phyloP scores from a whole-genome alignment of 2,113 vertebrate genomes.

The Alexandromys fortis region DNA sequence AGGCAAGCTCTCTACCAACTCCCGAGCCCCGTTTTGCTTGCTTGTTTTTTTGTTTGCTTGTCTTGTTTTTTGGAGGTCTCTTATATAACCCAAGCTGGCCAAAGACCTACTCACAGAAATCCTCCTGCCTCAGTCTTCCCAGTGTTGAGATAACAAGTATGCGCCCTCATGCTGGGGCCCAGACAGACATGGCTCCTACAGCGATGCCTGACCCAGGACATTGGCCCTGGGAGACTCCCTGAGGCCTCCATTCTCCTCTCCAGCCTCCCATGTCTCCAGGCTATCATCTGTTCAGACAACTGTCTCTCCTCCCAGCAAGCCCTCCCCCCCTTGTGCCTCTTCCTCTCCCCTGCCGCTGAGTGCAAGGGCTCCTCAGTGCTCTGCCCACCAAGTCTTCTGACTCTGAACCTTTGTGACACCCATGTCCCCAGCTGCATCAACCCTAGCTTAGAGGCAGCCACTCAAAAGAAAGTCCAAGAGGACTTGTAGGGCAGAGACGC shows the following conservation, averaged over 20 bases:
- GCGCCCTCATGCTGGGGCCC: neutral
- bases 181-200: neutral
- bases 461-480: neutral
- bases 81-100: neutral
- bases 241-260: neutral
- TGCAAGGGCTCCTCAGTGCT: neutral
- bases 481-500: neutral
- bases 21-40: neutral
- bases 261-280: neutral
- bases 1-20: neutral
- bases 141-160: neutral
- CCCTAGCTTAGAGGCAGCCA: neutral
- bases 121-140: neutral
- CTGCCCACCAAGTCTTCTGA: neutral
- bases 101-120: neutral
- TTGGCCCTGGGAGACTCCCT: too few relatives aligned
- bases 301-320: neutral
- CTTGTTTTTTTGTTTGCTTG: neutral
- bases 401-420: neutral
- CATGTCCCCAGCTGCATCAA: neutral
- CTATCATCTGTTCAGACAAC: too few relatives aligned
- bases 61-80: neutral
- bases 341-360: neutral
- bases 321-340: neutral
- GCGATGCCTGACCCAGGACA: neutral